Base-by-base conservation (phyloP, 2,113 vertebrate genomes). In the Struthio camelus region DNA sequence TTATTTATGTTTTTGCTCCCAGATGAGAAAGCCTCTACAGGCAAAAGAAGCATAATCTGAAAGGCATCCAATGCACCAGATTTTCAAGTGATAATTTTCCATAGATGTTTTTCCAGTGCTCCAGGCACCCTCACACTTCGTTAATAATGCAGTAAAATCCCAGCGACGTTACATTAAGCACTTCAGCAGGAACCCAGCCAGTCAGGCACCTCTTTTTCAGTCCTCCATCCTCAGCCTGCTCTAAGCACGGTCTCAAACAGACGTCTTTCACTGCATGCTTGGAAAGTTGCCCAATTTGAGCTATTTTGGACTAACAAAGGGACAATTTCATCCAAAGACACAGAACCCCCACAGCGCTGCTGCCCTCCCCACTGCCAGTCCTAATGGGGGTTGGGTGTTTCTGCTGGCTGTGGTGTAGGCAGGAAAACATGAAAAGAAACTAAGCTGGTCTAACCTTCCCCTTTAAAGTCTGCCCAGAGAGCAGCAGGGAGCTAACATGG, bases 91-190 rank as follows among this genome's bases (percentile, higher is more conserved):
- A 96, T 97, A 91, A 77, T 97, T 96, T 95, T 92, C 94, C 84
- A 4, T 80, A 78, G 62, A 89, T 93, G 93, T 94, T 97, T 96
- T 96, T 96, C 89, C 75, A 96, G 93, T 88, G 91, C 94, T 94
- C 87, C 78, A 95, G 84, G 93, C 93, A 83, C 78, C 87, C 75
- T 94, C 91, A 77, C 88, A 97, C 93, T 89, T 96, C 96, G 93
- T 97, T 95, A 97, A 97, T 96, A 96, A 93, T 93, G 93, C 93
- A 89, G 95, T 96, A 96, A 96, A 97, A 97, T 95, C 91, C 91
- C 84, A 85, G 96, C 62, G 96, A 91, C 91, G 87, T 96, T 83
- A 95, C 96, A 95, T 97, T 94, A 95, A 96, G 96, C 93, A 95
- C 89, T 80, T 85, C 14, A 1, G 79, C 77, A 85, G 97, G 96